Evolutionary conservation across 2,888 invertebrate genomes (phyloP), one percentile per base, ranked within the genome.

Genomic region (Xanthorhoe spadicearia): DNA sequence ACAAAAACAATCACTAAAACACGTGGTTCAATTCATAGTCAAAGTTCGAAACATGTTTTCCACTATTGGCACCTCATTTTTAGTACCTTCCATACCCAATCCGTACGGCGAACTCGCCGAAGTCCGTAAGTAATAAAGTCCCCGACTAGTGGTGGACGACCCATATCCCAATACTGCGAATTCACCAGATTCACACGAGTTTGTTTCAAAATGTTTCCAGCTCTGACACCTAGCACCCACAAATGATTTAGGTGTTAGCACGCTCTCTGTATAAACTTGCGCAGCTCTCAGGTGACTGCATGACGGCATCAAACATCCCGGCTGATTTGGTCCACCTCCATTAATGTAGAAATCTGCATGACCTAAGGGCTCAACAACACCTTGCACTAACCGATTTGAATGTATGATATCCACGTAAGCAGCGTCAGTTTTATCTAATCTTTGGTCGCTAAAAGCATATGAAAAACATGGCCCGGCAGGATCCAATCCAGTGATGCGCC

Each of bases 281-380:
- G 90, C 90, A 4, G 93, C 93, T 61, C 93, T 83, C 19, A 92
- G 82, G 72, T 93, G 93, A 74, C 93, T 93, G 70, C 93, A 93
- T 1, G 89, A 86, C 0, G 92, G 91, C 81, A 90, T 87, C 38
- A 94, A 87, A 79, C 96, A 96, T 8, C 96, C 96, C 0, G 96
- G 96, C 79, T 96, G 96, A 66, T 94, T 89, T 0, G 96, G 94
- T 2, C 95, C 94, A 15, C 96, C 96, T 18, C 95, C 94, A 75
- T 96, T 96, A 5, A 96, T 95, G 88, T 95, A 96, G 83, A 96
- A 96, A 83, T 96, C 96, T 1, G 94, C 95, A 83, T 96, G 96
- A 0, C 96, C 96, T 69, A 96, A 86, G 8, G 95, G 89, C 73
- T 93, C 93, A 2, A 91, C 85, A 8, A 92, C 86, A 52, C 93